phyloP scores from a whole-genome alignment of 1,140 invertebrate genomes.

The Drosophila murphyi region DNA sequence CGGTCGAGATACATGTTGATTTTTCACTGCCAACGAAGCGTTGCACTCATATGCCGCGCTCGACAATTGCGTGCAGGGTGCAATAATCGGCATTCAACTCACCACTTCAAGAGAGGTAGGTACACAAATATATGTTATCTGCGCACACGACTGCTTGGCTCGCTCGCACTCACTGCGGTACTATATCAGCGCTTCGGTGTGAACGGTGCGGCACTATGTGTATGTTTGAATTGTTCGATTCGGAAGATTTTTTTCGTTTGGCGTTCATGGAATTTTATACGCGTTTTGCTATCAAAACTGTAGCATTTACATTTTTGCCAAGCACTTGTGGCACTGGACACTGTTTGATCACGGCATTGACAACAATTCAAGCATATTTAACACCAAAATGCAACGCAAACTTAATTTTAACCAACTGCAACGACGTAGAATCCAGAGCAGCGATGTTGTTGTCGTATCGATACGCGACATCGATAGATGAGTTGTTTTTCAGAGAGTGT shows the following conservation, averaged over 20 bases:
- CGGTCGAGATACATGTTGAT: conserved; percentile 18
- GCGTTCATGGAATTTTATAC: conserved; percentile 62
- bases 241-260: conserved; percentile 73
- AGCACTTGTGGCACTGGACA: conserved; percentile 58
- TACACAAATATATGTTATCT: conserved; percentile 80
- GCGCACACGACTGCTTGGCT: conserved; percentile 30
- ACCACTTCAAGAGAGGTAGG: conserved; percentile 79
- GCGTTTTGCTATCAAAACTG: conserved; percentile 34
- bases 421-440: conserved; percentile 74
- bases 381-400: conserved; percentile 52
- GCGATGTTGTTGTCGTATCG: conserved; percentile 59
- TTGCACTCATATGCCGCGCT: conserved; percentile 61
- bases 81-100: conserved; percentile 79
- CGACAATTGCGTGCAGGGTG: conserved; percentile 65
- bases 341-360: conserved; percentile 59
- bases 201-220: conserved; percentile 67
- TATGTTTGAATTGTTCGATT: conserved; percentile 77
- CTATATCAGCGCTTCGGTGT: conserved; percentile 51
- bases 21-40: conserved; percentile 14
- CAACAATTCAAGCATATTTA: conserved; percentile 47
- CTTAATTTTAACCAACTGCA: conserved; percentile 65
- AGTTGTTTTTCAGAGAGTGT: conserved; percentile 1
- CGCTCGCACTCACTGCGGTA: conserved; percentile 66
- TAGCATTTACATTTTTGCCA: conserved; percentile 59
- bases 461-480: conserved; percentile 33